Evolutionary conservation across 2,797 vertebrate species (phyloP), one percentile per base, ranked within the genome.

Genomic region (Telmatherina bonti): DNA sequence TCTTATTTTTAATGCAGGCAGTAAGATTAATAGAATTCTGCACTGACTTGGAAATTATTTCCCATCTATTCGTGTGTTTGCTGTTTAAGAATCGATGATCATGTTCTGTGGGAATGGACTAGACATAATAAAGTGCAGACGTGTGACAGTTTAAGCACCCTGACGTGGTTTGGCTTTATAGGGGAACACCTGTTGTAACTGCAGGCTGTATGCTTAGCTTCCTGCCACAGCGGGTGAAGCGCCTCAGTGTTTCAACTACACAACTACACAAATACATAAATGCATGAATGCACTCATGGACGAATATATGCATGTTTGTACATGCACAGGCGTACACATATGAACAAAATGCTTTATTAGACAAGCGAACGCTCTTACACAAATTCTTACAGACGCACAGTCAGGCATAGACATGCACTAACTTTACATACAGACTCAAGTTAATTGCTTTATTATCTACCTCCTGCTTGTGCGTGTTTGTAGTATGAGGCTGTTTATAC

Each of bases 181-280:
- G 88, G 90, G 87, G 85, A 91, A 91, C 90, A 92, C 91, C 89
- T 93, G 91, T 74, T 90, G 66, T 89, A 83, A 88, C 90, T 91
- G 89, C 88, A 88, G 67, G 67, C 83, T 85, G 59, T 62, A 67
- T 69, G 80, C 74, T 84, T 86, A 85, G 86, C 90, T 93, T 95
- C 92, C 93, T 95, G 94, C 88, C 75, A 84, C 85, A 81, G 77
- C 58, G 62, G 79, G 83, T 29, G 68, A 73, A 66, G 84, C 68
- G 78, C 55, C 69, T 79, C 74, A 69, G 63, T 79, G 55, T 74
- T 38, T 85, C 29, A 65, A 70, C 61, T 51, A 55, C 76, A 70
- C 78, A 56, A 9, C 24, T 71, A 74, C 35, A 63, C 36, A 83
- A 20, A 78, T 36, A 59, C 53, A 55, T 41, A 26, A 9, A 56